Evolutionary conservation across 23 tunicate species (phyloP), one percentile per base, ranked within the genome.

Genomic region (Ciona savignyi): DNA sequence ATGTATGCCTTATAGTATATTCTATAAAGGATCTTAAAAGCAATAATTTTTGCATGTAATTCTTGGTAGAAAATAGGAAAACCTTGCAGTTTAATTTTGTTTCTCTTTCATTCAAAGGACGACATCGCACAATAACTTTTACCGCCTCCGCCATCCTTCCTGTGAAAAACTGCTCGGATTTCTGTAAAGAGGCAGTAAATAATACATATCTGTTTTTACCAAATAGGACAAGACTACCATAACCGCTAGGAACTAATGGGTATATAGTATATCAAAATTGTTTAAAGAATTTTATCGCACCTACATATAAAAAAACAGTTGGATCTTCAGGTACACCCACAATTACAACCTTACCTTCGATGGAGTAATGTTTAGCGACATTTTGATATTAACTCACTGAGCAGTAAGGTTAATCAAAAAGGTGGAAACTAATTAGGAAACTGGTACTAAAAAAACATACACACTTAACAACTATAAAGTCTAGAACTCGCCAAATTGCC

Each of bases 101-200:
- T 73, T 95, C 99, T 56, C 99, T 48, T 6, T 76, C 80, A 70
- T 95, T 95, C 35, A 95, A 68, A 32, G 99, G 99, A 1, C 99
- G 99, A 51, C 99, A 95, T 33, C 99, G 68, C 30, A 95, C 99
- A 68, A 95, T 89, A 9, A 95, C 99, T 73, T 83, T 94, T 20
- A 94, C 99, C 30, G 99, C 86, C 70, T 94, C 99, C 21, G 94
- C 86, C 95, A 91, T 91, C 77, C 84, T 91, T 34, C 83, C 76
- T 27, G 72, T 32, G 73, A 80, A 86, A 6, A 78, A 51, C 20
- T 74, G 62, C 23, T 78, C 80, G 11, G 92, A 81, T 85, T 79
- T 85, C 92, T 85, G 63, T 23, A 70, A 78, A 78, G 25, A 20
- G 11, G 21, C 4, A 26, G 35, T 25, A 31, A 77, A 34, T n/a